Evolutionary conservation across 2,113 vertebrate genomes (phyloP).

Genomic region (Sprattus sprattus): DNA sequence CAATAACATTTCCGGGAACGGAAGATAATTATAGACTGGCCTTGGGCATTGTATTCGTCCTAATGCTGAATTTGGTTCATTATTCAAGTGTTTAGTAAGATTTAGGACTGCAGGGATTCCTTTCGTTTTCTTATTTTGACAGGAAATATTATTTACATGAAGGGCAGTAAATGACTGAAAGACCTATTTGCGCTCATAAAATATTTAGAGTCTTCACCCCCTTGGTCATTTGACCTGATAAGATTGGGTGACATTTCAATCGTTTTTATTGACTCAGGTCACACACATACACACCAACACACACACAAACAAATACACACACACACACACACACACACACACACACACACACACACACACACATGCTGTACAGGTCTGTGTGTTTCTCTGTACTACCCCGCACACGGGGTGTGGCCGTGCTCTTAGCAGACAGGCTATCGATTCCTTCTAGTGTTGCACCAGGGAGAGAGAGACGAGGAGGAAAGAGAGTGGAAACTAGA

Average conservation of each 20-base stretch:
- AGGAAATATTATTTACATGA: no score
- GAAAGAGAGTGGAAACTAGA: background rate
- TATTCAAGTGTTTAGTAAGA: background rate
- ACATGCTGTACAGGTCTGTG: background rate
- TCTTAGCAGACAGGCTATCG: slow-evolving; percentile 4
- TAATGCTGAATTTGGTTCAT: background rate
- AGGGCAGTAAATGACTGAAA: no score
- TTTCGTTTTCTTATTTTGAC: no score
- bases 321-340: no score
- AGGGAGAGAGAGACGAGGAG: background rate
- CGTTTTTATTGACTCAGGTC: no score
- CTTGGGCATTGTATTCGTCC: background rate
- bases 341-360: background rate
- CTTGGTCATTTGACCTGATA: no score
- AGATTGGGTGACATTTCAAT: no score
- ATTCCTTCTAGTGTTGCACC: slow-evolving; percentile 23
- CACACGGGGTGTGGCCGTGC: background rate
- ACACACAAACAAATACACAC: no score
- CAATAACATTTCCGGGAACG: background rate
- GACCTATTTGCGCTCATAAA: no score
- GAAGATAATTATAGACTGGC: background rate
- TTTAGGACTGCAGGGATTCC: no score
- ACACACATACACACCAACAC: no score
- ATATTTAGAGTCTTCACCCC: no score
- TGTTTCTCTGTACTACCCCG: background rate